These are phyloP conservation scores for Leptarthrus brevirostris DNA, from an alignment of 2,888 invertebrate species.

Conservation along the genomic window DNA sequence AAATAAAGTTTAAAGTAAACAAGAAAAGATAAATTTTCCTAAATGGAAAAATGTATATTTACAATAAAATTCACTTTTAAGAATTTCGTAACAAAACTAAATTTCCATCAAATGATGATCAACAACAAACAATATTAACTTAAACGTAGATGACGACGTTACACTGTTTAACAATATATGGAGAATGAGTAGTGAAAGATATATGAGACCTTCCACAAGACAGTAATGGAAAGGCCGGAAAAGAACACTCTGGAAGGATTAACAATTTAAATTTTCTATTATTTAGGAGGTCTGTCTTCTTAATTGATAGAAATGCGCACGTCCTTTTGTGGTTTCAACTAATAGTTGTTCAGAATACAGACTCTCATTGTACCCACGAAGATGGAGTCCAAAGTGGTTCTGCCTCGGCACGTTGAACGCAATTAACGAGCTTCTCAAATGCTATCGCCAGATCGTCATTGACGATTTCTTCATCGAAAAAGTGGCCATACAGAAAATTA, in stretches of 20 bases:
- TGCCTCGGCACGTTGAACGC: slow-evolving; percentile 86
- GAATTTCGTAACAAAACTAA: slow-evolving; percentile 40
- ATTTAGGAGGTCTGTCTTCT: background rate
- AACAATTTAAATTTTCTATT: slow-evolving; percentile 32
- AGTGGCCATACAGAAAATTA: slow-evolving; percentile 91
- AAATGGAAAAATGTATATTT: slow-evolving; percentile 42
- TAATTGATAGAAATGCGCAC: background rate
- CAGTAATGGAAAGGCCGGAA: background rate
- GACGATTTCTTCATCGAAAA: slow-evolving; percentile 93
- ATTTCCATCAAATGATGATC: slow-evolving; percentile 18
- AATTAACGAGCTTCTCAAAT: slow-evolving; percentile 84
- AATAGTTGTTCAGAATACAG: background rate
- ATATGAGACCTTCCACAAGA: background rate
- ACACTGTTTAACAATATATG: slow-evolving; percentile 23
- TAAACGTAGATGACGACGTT: slow-evolving; percentile 5
- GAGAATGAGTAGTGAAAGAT: background rate
- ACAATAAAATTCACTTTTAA: slow-evolving; percentile 44
- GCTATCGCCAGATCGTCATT: slow-evolving; percentile 90
- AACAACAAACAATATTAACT: slow-evolving; percentile 43
- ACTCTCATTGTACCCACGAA: slow-evolving; percentile 86
- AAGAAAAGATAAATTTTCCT: slow-evolving; percentile 1
- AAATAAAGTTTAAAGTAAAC: slow-evolving; percentile 9
- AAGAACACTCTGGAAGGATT: slow-evolving; percentile 19
- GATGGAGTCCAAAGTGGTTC: slow-evolving; percentile 97
- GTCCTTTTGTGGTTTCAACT: background rate